Evolutionary conservation across 1,140 invertebrate species (phyloP).

Genomic region (Sycobia sp.): DNA sequence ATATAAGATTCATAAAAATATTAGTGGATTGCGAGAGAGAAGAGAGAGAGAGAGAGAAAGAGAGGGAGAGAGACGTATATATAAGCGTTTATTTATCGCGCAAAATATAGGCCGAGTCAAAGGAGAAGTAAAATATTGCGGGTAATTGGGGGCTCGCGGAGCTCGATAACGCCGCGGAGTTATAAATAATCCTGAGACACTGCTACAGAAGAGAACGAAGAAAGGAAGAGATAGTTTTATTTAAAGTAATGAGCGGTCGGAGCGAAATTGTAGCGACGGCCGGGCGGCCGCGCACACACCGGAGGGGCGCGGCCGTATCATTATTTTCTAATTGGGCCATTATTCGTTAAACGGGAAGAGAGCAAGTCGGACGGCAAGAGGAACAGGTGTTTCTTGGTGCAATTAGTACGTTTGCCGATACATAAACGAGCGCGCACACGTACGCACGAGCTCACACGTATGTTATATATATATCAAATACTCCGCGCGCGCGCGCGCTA

Average conservation of each 20-base stretch:
- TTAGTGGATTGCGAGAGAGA: no score
- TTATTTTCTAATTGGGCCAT: slow-evolving; percentile 51
- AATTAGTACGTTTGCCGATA: slow-evolving; percentile 31
- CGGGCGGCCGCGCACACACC: neutral
- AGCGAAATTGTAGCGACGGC: slow-evolving; percentile 32
- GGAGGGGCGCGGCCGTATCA: slow-evolving; percentile 42
- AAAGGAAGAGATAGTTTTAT: slow-evolving; percentile 5
- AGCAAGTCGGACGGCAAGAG: slow-evolving; percentile 1
- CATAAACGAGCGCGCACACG: no score
- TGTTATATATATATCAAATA: no score
- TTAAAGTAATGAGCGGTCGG: slow-evolving; percentile 43
- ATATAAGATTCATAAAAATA: no score
- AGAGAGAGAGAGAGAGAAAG: no score
- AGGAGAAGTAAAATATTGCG: no score
- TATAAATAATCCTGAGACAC: slow-evolving; percentile 11
- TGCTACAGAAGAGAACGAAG: no score
- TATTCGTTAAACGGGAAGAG: slow-evolving; percentile 43
- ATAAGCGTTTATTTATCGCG: no score
- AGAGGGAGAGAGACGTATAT: no score
- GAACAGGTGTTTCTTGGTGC: slow-evolving; percentile 19
- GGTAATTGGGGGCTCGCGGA: neutral
- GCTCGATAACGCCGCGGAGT: neutral
- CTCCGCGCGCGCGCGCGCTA: no score
- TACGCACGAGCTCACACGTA: no score
- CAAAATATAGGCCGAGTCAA: no score